A percentile compares a stretch with the other conserved stretches of the same genome.
phyloP scores from a whole-genome alignment of 2,888 invertebrate species.

The Apeira syringaria region DNA sequence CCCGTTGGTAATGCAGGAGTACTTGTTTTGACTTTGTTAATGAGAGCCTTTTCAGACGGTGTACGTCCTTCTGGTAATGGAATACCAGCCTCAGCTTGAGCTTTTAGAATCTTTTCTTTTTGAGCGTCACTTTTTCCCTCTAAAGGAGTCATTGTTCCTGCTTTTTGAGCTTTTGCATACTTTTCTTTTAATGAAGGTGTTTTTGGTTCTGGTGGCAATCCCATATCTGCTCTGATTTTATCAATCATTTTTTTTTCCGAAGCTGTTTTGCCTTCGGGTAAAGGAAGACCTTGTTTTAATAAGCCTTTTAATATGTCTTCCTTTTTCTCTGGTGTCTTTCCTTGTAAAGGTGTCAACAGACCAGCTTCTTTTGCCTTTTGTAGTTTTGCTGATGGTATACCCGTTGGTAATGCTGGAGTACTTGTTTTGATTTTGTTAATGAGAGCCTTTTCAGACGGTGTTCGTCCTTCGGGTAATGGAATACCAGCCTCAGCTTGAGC shows the following conservation, averaged over 20 bases:
- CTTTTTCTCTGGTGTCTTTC: slow-evolving; percentile 35
- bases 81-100: slow-evolving; percentile 25
- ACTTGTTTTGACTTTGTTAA: slow-evolving; percentile 28
- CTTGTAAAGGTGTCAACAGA: slow-evolving; percentile 28
- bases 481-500: slow-evolving; percentile 27
- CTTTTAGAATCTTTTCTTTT: slow-evolving; percentile 36
- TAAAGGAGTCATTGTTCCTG: slow-evolving; percentile 31
- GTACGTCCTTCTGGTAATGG: slow-evolving; percentile 33
- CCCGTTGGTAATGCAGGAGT: neutral
- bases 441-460: slow-evolving; percentile 30
- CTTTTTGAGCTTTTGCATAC: slow-evolving; percentile 28
- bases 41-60: slow-evolving; percentile 32
- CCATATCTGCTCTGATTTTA: slow-evolving; percentile 30
- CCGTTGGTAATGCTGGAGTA: neutral
- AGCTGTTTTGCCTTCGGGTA: slow-evolving; percentile 36
- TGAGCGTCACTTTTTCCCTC: slow-evolving; percentile 31
- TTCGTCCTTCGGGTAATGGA: slow-evolving; percentile 31
- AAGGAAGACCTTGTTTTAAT: slow-evolving; percentile 33
- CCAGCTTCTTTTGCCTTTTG: slow-evolving; percentile 8
- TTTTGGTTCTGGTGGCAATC: slow-evolving; percentile 7
- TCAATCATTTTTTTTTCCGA: slow-evolving; percentile 37
- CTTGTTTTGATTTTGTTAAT: slow-evolving; percentile 17
- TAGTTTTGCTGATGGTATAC: slow-evolving; percentile 21
- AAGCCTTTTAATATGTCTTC: slow-evolving; percentile 35
- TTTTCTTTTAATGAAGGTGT: slow-evolving; percentile 14